Evolutionary conservation across 2,888 invertebrate species (phyloP), one percentile per base, ranked within the genome.

Genomic region (Drosophila setosimentum): DNA sequence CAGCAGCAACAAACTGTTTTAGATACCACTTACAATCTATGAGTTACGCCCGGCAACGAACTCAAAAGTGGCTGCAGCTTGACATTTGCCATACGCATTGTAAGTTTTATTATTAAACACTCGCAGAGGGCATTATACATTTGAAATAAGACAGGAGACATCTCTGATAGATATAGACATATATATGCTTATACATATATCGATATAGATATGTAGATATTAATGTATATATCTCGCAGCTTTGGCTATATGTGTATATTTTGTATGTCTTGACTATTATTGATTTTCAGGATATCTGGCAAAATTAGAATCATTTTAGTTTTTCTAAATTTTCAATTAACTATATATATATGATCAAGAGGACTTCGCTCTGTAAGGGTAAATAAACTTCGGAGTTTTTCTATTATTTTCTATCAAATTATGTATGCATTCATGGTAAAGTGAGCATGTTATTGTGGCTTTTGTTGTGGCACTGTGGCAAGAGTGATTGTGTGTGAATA

Each of bases 81-180:
- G 86, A 85, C 86, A 87, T 87, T 87, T 87, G 77, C 69, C 75
- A 33, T 71, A 78, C 80, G 85, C 85, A 60, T 65, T 69, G 82
- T 76, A 66, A 66, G 76, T 80, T 67, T 57, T 62, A 68, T 35
- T 35, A 29, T 21, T 37, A 10, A 11, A 10, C 27, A 37, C 27
- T 37, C 27, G 6, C n/a, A 6, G 27, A n/a, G 37, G 24, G 54
- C 35, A 10, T 16, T 21, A 40, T 21, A 16, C 16, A n/a, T 27
- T 37, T 13, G 13, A 11, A n/a, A 55, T 29, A 16, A 55, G 21
- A 6, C 24, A 1, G 33, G 53, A 16, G 11, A 18, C 24, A 11
- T 18, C 2, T 27, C 7, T 35, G 53, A 45, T 21, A 13, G n/a
- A 40, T 10, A n/a, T 10, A 10, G 10, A 10, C 0, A n/a, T 6